Evolutionary conservation across 1,140 invertebrate species (phyloP).

Genomic region (Penaeus indicus): DNA sequence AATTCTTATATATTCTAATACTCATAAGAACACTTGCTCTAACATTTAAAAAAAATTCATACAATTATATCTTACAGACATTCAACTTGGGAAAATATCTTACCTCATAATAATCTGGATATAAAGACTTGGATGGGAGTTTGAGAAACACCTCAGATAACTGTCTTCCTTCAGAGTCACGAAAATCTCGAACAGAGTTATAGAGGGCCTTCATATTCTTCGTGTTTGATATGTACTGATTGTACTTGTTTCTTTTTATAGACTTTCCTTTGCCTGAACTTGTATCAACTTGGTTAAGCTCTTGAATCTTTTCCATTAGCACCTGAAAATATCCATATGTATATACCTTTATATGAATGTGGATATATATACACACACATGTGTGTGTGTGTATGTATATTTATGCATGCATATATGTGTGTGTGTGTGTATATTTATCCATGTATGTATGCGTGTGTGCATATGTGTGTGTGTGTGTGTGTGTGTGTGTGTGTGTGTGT

Average conservation of each 20-base stretch:
- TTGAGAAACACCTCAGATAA: conserved; percentile 54
- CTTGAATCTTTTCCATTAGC: conserved; percentile 50
- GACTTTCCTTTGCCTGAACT: conserved; percentile 35
- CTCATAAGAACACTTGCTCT: too few species aligned
- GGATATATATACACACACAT: too few species aligned
- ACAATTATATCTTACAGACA: too few species aligned
- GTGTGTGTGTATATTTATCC: background rate
- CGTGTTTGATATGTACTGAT: conserved; percentile 2
- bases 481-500: background rate
- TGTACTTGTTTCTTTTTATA: conserved; percentile 24
- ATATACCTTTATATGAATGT: too few species aligned
- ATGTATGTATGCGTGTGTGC: background rate
- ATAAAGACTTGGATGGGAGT: conserved; percentile 53
- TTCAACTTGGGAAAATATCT: background rate
- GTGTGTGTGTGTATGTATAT: too few species aligned
- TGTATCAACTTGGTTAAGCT: conserved; percentile 47
- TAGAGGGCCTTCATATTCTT: conserved; percentile 43
- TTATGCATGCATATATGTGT: too few species aligned
- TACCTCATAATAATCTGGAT: conserved; percentile 60
- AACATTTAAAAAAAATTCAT: too few species aligned
- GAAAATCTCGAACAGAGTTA: conserved; percentile 39
- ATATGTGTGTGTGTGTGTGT: background rate
- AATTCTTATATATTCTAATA: too few species aligned
- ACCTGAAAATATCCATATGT: conserved; percentile 16
- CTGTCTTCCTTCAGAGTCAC: conserved; percentile 46